These are phyloP conservation scores for Gymnothorax javanicus DNA, from an alignment of 2,797 vertebrate genomes.

Conservation along the genomic window DNA sequence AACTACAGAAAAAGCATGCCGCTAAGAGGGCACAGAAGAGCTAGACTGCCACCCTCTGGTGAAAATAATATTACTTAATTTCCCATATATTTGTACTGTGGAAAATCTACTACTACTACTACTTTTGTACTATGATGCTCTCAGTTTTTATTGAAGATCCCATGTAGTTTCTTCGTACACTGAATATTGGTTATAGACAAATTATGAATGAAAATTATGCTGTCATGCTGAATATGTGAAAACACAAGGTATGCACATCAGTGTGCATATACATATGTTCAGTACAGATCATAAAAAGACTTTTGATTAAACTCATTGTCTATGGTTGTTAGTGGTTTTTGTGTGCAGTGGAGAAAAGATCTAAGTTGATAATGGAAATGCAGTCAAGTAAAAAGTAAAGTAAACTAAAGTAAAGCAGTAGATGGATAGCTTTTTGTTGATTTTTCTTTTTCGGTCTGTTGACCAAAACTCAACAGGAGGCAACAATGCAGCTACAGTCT, in stretches of 20 bases:
- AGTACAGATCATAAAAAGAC: neutral
- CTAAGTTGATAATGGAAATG: conserved; percentile 25
- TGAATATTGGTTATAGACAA: neutral
- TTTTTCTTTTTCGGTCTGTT: conserved; percentile 29
- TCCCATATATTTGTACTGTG: neutral
- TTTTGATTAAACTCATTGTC: neutral
- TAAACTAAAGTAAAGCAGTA: neutral
- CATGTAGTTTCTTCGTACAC: neutral
- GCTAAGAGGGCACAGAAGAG: neutral
- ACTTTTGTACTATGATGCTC: neutral
- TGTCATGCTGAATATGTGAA: neutral
- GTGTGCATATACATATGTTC: neutral
- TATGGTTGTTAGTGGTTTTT: conserved; percentile 25
- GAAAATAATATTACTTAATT: neutral
- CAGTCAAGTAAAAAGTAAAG: too few species aligned
- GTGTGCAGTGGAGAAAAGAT: conserved; percentile 12
- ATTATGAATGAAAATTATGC: neutral
- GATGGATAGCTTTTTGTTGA: conserved; percentile 24
- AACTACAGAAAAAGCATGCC: neutral
- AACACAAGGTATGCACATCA: neutral
- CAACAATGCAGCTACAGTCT: neutral
- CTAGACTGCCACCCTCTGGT: conserved; percentile 20
- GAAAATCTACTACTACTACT: neutral
- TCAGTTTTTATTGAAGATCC: neutral
- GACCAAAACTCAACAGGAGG: neutral